A percentile compares a stretch with the other conserved stretches of the same genome.
Conservation (phyloP, 2,797 vertebrate species). For the Enteromius afrohamiltoni region DNA sequence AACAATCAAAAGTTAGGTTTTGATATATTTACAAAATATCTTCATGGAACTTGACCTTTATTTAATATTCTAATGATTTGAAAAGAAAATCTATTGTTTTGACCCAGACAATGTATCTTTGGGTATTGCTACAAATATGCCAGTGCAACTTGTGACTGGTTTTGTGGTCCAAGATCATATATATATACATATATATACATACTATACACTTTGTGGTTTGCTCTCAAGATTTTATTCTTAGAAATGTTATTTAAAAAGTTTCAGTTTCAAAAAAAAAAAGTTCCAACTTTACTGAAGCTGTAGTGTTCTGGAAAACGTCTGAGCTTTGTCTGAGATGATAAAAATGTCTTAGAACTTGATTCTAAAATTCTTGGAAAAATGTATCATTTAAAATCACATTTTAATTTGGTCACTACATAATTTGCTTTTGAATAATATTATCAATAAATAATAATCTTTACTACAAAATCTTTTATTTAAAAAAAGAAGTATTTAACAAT, state of each 20-base stretch:
- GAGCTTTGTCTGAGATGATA: no score
- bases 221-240: not conserved
- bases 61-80: no score
- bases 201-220: not conserved
- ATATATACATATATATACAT: not conserved
- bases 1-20: no score
- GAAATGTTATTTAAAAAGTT: not conserved
- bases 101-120: no score
- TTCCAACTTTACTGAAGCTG: not conserved
- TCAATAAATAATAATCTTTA: not conserved
- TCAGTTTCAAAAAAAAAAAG: not conserved
- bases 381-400: not conserved
- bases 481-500: slow-evolving; percentile 26
- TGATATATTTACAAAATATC: no score
- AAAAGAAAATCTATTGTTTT: no score
- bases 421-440: not conserved
- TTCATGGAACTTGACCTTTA: no score
- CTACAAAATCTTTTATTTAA: not conserved
- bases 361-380: not conserved
- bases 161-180: no score
- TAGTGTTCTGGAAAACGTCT: slow-evolving; percentile 19
- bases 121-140: no score
- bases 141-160: no score
- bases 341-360: not conserved
- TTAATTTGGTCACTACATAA: not conserved